These are phyloP conservation scores for Meloidogyne chitwoodi DNA, from an alignment of 1,140 invertebrate genomes.

Conservation along the genomic window DNA sequence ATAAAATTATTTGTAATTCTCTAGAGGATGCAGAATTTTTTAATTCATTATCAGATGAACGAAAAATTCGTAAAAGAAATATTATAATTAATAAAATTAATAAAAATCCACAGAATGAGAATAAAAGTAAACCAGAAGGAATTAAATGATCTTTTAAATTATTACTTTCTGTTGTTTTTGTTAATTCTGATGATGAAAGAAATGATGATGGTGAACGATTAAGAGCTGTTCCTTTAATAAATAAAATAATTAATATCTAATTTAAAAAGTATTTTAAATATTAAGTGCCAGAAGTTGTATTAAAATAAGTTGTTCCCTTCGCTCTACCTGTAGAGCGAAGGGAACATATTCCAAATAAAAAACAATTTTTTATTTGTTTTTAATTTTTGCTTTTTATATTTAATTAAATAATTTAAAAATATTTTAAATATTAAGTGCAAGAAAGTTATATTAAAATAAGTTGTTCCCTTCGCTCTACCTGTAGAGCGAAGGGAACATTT, in stretches of 20 bases:
- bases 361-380: no score
- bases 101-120: conserved; percentile 9
- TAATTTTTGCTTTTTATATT: no score
- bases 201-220: neutral
- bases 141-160: neutral
- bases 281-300: no score
- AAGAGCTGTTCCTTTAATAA: neutral
- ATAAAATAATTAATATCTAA: neutral
- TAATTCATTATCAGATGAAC: neutral
- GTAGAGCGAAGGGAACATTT: no score
- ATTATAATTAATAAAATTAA: neutral
- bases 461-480: no score
- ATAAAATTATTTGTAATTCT: conserved; percentile 10
- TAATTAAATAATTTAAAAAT: no score
- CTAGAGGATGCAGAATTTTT: neutral
- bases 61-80: conserved; percentile 6
- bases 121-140: neutral
- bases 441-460: no score
- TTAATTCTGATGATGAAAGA: neutral
- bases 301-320: no score
- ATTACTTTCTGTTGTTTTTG: neutral
- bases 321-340: no score
- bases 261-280: no score
- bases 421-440: no score
- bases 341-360: no score